Evolutionary conservation across 2,797 vertebrate species (phyloP).

Genomic region (Gambelia wislizenii): DNA sequence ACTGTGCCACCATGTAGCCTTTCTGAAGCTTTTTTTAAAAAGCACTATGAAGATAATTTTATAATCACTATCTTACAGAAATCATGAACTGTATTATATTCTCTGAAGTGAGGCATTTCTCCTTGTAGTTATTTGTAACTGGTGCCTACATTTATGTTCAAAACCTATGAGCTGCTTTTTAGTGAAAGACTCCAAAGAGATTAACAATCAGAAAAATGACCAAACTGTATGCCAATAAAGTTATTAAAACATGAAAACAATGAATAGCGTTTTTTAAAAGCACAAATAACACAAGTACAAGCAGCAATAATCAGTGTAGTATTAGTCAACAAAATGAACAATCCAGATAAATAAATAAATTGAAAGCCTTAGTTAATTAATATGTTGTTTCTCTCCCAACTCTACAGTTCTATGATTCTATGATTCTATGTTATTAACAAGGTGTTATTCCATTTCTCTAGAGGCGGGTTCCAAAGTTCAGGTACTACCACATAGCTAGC

Average conservation of each 20-base stretch:
- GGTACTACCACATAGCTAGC: background rate
- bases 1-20: background rate
- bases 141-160: background rate
- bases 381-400: no score
- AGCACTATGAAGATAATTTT: accelerated
- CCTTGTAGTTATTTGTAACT: no score
- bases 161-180: background rate
- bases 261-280: no score
- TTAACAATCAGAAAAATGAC: background rate
- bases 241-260: background rate
- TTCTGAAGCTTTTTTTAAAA: accelerated
- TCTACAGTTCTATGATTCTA: no score
- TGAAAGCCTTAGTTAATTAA: background rate
- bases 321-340: background rate
- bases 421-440: no score
- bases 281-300: background rate
- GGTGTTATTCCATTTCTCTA: no score
- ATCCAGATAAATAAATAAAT: no score
- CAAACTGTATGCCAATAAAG: background rate
- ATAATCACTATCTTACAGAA: accelerated
- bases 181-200: background rate
- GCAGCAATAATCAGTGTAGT: no score
- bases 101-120: background rate
- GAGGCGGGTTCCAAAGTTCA: no score
- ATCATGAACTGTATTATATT: background rate